phyloP scores from a whole-genome alignment of 2,888 invertebrate species.

The Polyommatus iphigenia region DNA sequence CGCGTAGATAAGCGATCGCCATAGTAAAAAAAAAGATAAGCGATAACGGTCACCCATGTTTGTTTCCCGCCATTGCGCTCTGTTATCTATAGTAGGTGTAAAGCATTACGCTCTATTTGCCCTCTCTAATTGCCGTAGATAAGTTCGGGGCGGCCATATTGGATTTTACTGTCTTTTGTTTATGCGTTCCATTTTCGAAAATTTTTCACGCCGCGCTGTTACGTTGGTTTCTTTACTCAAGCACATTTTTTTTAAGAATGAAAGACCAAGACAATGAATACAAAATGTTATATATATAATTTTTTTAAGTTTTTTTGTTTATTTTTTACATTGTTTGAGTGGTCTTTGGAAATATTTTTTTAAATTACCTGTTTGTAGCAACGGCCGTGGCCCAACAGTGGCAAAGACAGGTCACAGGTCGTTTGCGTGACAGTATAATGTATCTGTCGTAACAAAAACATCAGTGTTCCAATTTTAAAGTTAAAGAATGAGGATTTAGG shows the following conservation, averaged over 20 bases:
- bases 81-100: conserved; percentile 56
- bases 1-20: conserved; percentile 35
- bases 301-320: background rate
- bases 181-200: conserved; percentile 15
- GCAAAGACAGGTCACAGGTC: background rate
- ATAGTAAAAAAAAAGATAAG: conserved; percentile 66
- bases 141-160: conserved; percentile 21
- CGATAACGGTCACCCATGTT: conserved; percentile 57
- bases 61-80: conserved; percentile 24
- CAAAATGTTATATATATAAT: background rate
- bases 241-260: no score
- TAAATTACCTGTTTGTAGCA: background rate
- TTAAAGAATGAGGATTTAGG: background rate
- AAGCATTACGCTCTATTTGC: conserved; percentile 60
- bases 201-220: background rate
- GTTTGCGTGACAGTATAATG: background rate
- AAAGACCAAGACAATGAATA: background rate
- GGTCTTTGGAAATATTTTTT: background rate
- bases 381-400: conserved; percentile 10
- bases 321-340: background rate
- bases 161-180: conserved; percentile 20
- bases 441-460: background rate
- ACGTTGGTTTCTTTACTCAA: background rate
- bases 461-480: background rate
- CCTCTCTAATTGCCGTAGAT: conserved; percentile 38